Percentiles rank a stretch among this genome's conserved stretches.
Conservation (phyloP, 2,113 vertebrate species). For the Phocoena phocoena region DNA sequence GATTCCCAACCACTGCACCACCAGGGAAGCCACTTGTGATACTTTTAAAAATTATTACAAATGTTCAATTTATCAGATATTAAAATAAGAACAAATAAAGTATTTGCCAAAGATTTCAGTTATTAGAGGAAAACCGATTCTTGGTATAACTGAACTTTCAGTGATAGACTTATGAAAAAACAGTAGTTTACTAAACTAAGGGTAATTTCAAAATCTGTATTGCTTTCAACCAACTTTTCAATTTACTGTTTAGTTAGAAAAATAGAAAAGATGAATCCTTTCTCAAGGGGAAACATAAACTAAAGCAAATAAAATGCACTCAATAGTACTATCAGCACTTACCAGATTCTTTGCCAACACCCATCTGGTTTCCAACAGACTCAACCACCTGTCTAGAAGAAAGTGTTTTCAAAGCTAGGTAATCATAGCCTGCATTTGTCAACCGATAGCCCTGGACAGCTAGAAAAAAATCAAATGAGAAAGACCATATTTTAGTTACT, state of each 20-base stretch:
- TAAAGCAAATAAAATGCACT: neutral
- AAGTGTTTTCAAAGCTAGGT: conserved; percentile 94
- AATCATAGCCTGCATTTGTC: conserved; percentile 96
- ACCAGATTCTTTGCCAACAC: conserved; percentile 99
- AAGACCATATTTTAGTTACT: conserved; percentile 6
- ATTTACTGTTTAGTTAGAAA: neutral
- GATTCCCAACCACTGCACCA: too few species aligned
- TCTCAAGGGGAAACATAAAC: conserved; percentile 32
- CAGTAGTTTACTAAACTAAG: neutral
- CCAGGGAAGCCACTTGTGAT: neutral
- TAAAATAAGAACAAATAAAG: conserved; percentile 33
- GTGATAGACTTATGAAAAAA: neutral
- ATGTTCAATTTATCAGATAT: neutral
- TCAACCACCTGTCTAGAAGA: conserved; percentile 91
- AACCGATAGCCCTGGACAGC: conserved; percentile 96
- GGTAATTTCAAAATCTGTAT: neutral
- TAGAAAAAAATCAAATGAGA: conserved; percentile 76
- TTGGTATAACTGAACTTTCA: neutral
- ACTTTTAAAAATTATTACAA: neutral
- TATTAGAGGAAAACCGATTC: conserved; percentile 27
- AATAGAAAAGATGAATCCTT: neutral
- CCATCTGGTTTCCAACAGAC: conserved; percentile 98
- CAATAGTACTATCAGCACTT: conserved; percentile 20
- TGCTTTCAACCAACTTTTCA: neutral
- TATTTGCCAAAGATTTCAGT: neutral